phyloP scores from a whole-genome alignment of 2,113 vertebrate genomes.

The mouse (Mus musculus) region GRCm39 chr10:14526001-14526500 shows the following conservation, averaged over 20 bases:
- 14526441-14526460: neutral
- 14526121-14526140: neutral
- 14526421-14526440: neutral
- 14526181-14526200: conserved; percentile 6
- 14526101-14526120: neutral
- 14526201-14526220: neutral
- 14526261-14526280: neutral
- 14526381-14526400: neutral
- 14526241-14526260: neutral
- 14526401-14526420: neutral
- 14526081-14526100: neutral
- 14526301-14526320: neutral
- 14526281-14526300: neutral
- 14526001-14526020: neutral
- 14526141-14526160: neutral
- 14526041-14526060: neutral
- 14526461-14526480: neutral
- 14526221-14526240: neutral
- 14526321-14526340: neutral
- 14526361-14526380: neutral
- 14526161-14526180: conserved; percentile 6
- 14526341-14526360: neutral
- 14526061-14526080: neutral
- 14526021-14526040: neutral
- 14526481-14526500: neutral